phyloP scores from a whole-genome alignment of 2,888 invertebrate genomes.

The Pandemis corylana region DNA sequence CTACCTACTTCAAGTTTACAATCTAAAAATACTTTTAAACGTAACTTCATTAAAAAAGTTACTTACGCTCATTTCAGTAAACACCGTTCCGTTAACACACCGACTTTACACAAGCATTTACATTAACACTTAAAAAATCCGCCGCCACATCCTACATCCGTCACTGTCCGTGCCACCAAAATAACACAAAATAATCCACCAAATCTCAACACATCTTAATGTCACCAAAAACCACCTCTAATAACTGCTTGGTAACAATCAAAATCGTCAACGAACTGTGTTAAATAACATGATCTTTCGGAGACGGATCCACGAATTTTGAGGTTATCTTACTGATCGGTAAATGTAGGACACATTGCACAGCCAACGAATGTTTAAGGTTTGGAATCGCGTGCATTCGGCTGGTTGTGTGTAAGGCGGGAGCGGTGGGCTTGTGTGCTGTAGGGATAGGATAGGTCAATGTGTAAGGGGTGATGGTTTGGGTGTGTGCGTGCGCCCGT shows the following conservation, averaged over 20 bases:
- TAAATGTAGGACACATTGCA: constrained; percentile 77
- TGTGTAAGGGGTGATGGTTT: constrained; percentile 55
- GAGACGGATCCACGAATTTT: constrained; percentile 70
- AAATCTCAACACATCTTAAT: constrained; percentile 1
- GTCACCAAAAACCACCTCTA: constrained; percentile 43
- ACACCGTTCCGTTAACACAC: constrained; percentile 22
- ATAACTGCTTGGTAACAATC: constrained; percentile 44
- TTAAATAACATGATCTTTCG: constrained; percentile 58
- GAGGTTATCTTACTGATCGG: constrained; percentile 79
- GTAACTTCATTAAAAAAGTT: constrained; percentile 25
- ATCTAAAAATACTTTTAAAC: constrained; percentile 20
- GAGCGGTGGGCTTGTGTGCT: constrained; percentile 56
- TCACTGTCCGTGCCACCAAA: constrained; percentile 25
- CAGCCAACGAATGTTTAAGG: constrained; percentile 63
- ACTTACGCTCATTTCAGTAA: constrained; percentile 76
- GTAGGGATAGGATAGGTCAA: constrained; percentile 44
- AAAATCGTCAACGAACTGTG: constrained; percentile 50
- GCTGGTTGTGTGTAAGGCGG: constrained; percentile 62
- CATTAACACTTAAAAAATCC: constrained; percentile 42
- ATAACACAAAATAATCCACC: background rate
- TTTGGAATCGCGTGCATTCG: constrained; percentile 62
- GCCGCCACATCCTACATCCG: constrained; percentile 45
- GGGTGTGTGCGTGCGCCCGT: constrained; percentile 59
- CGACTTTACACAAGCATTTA: constrained; percentile 17
- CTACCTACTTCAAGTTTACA: background rate